These are phyloP conservation scores for Sus cebifrons DNA, from an alignment of 2,797 vertebrate genomes.

Conservation along the genomic window DNA sequence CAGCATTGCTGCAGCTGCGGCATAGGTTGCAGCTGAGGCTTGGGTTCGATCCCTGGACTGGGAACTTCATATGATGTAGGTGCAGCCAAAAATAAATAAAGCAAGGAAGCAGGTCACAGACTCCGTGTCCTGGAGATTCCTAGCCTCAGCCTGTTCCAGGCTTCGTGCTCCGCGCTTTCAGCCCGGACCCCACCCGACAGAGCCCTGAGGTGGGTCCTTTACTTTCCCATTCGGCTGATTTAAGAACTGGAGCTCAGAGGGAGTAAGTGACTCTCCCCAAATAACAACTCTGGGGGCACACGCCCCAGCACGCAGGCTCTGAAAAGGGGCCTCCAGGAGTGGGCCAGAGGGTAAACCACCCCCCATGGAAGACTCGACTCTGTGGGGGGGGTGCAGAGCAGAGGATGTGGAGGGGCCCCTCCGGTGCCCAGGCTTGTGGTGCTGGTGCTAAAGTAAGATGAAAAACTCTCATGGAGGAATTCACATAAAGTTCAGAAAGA, in stretches of 20 bases:
- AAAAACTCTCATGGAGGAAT: rapidly evolving
- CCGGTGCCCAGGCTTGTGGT: rapidly evolving
- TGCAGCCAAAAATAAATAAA: no score
- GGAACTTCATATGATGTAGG: no score
- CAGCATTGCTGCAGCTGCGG: no score
- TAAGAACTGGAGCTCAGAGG: neutral
- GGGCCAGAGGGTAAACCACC: no score
- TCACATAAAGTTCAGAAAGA: neutral
- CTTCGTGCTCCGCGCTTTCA: rapidly evolving
- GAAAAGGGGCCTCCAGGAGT: neutral
- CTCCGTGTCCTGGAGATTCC: rapidly evolving
- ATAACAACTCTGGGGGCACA: neutral
- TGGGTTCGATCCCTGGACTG: no score
- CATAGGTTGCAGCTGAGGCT: no score
- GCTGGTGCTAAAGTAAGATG: rapidly evolving
- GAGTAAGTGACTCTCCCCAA: neutral
- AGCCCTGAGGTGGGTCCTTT: neutral
- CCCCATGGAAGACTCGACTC: no score
- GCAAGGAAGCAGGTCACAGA: rapidly evolving
- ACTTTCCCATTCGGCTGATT: neutral
- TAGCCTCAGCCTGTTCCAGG: rapidly evolving
- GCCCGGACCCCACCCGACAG: rapidly evolving
- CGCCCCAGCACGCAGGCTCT: neutral
- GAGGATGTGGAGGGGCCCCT: rapidly evolving
- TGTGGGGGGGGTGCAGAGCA: no score